Evolutionary conservation across 2,888 invertebrate species (phyloP).

Genomic region (Ectemnius lituratus): DNA sequence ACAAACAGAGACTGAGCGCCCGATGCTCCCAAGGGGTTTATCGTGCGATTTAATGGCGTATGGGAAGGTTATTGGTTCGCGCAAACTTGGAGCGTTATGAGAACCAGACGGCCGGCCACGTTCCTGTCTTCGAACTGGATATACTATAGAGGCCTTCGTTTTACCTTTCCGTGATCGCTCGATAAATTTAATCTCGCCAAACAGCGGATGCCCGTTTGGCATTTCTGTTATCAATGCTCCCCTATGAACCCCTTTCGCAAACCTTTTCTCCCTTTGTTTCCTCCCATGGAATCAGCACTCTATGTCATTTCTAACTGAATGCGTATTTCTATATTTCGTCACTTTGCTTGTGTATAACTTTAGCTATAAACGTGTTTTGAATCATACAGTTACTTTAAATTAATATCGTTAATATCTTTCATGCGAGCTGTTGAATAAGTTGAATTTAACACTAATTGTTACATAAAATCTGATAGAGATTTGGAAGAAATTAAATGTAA

Average conservation of each 20-base stretch:
- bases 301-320: too few relatives aligned
- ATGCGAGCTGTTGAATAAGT: too few relatives aligned
- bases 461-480: too few relatives aligned
- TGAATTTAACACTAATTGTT: too few relatives aligned
- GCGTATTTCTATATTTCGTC: too few relatives aligned
- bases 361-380: too few relatives aligned
- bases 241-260: background rate
- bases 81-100: slow-evolving; percentile 37
- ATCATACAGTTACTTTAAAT: too few relatives aligned
- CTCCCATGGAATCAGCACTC: background rate
- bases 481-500: too few relatives aligned
- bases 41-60: slow-evolving; percentile 51
- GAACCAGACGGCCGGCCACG: slow-evolving; percentile 25
- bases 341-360: too few relatives aligned
- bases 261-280: slow-evolving; percentile 7
- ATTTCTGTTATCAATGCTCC: slow-evolving; percentile 34
- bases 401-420: too few relatives aligned
- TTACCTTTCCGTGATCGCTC: slow-evolving; percentile 52
- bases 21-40: slow-evolving; percentile 34
- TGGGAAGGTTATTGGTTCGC: slow-evolving; percentile 50
- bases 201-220: slow-evolving; percentile 24
- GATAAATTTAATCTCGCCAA: slow-evolving; percentile 61
- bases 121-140: slow-evolving; percentile 35
- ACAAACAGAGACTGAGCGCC: too few relatives aligned
- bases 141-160: slow-evolving; percentile 42